phyloP scores from a whole-genome alignment of 2,888 invertebrate genomes.

The Xanthia icteritia region DNA sequence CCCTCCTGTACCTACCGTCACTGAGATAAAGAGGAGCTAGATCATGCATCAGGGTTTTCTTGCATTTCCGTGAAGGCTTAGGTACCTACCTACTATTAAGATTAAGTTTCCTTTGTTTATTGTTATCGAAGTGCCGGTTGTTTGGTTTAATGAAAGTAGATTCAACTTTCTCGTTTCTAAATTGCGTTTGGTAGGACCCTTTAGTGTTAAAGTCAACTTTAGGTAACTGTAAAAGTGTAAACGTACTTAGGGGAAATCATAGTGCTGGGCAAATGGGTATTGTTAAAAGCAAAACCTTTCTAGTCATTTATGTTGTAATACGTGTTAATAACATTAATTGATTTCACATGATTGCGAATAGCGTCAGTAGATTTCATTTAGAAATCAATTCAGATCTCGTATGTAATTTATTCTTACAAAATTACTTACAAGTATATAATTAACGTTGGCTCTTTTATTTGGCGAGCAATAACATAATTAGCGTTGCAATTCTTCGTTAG shows the following conservation, averaged over 20 bases:
- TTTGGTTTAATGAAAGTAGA: not conserved
- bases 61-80: constrained; percentile 6
- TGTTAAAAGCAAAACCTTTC: not conserved
- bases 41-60: constrained; percentile 21
- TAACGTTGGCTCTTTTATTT: constrained; percentile 41
- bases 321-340: not conserved
- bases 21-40: constrained; percentile 36
- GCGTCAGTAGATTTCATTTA: constrained; percentile 17
- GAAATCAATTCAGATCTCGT: constrained; percentile 48
- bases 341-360: constrained; percentile 39
- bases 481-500: constrained; percentile 37
- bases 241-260: not conserved
- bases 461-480: constrained; percentile 53
- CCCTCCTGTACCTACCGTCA: constrained; percentile 47
- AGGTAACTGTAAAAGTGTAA: not conserved
- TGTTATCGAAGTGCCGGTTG: not conserved
- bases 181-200: not conserved
- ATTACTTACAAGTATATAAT: constrained; percentile 49
- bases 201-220: not conserved
- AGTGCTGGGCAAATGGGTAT: not conserved
- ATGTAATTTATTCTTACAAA: constrained; percentile 48
- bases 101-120: constrained; percentile 8
- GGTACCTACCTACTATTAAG: not conserved
- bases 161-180: not conserved
- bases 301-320: constrained; percentile 1